Evolutionary conservation across 2,113 vertebrate genomes (phyloP).

Genomic region (Probosciger aterrimus): DNA sequence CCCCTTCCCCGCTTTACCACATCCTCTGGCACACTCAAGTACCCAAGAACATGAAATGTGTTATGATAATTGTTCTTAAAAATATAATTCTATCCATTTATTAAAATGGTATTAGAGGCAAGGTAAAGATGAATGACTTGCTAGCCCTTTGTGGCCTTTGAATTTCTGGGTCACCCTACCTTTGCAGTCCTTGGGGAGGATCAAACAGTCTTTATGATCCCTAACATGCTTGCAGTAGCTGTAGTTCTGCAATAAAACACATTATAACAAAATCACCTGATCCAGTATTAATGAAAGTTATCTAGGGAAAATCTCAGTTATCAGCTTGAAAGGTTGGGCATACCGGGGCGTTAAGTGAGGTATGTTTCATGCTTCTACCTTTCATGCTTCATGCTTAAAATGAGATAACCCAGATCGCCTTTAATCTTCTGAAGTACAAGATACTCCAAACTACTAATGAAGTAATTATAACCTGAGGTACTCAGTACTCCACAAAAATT

Average conservation of each 20-base stretch:
- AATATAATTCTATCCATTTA: not conserved
- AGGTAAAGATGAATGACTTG: not conserved
- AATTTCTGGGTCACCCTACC: not conserved
- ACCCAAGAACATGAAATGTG: not conserved
- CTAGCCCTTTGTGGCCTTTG: not conserved
- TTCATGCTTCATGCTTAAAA: not conserved
- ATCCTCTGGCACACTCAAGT: not conserved
- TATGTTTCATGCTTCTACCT: not conserved
- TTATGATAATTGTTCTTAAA: not conserved
- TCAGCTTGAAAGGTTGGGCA: not conserved
- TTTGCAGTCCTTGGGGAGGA: not conserved
- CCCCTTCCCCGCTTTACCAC: not conserved
- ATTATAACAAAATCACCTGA: not conserved
- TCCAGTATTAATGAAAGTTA: not conserved
- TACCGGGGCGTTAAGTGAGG: not conserved
- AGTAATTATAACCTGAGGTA: not conserved
- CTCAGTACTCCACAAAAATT: not conserved
- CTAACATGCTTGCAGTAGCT: not conserved
- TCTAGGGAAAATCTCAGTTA: not conserved
- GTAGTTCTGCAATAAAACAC: not conserved
- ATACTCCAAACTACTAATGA: not conserved
- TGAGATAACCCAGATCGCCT: not conserved
- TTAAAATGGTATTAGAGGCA: not conserved
- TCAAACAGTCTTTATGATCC: not conserved
- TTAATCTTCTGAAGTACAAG: not conserved